Evolutionary conservation across 2,113 vertebrate genomes (phyloP).

Genomic region (Ursus arctos): DNA sequence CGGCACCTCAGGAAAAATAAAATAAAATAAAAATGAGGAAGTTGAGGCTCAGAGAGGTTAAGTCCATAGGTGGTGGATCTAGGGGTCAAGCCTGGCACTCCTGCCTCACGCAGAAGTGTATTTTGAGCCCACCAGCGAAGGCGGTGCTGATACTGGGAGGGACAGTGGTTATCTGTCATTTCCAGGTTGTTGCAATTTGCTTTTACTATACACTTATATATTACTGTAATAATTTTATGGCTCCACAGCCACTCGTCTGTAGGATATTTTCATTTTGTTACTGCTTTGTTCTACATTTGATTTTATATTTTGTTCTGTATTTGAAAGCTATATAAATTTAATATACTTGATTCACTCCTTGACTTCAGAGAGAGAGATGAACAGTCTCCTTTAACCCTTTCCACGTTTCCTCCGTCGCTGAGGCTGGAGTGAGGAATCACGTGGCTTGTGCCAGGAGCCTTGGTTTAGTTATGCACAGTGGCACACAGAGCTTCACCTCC

Average conservation of each 20-base stretch:
- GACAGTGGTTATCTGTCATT: too few species aligned
- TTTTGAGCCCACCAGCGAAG: background rate
- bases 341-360: background rate
- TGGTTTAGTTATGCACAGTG: background rate
- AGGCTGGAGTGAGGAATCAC: background rate
- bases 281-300: conserved; percentile 20
- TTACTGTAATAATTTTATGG: background rate
- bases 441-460: background rate
- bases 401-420: background rate
- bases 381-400: background rate
- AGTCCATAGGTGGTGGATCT: background rate
- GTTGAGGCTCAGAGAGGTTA: background rate
- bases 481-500: fast-evolving
- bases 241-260: background rate
- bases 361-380: background rate
- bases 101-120: background rate
- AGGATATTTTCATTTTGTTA: background rate
- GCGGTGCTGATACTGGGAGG: background rate
- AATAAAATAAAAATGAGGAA: background rate
- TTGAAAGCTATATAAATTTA: background rate
- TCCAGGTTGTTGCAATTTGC: background rate
- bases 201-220: background rate
- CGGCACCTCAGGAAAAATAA: background rate
- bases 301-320: background rate
- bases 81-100: background rate